Conservation (phyloP, 2,797 vertebrate species). For the Heterohyrax brucei region DNA sequence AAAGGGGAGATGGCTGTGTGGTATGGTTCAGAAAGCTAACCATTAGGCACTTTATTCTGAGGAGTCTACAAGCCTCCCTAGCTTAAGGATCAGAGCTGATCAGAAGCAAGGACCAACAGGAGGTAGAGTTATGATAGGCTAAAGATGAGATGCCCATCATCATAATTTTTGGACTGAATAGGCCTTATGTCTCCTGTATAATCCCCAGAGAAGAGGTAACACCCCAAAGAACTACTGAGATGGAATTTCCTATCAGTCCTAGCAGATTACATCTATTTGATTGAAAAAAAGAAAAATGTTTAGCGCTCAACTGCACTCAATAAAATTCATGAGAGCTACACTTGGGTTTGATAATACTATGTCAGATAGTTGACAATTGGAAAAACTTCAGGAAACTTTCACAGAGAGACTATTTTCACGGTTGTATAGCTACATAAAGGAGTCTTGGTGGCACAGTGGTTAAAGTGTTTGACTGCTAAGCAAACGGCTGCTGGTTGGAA, state of each 20-base stretch:
- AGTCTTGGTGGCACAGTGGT: not conserved
- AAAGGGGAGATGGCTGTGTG: not conserved
- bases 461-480: not conserved
- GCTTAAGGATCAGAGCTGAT: not conserved
- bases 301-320: not conserved
- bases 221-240: not conserved
- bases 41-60: not conserved
- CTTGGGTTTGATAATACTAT: conserved; percentile 21
- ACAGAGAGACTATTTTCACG: not conserved
- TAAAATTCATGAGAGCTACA: conserved; percentile 2
- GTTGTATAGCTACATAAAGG: not conserved
- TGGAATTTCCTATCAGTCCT: not conserved
- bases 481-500: not conserved
- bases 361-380: not conserved
- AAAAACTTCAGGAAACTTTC: not conserved
- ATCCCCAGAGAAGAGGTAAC: not conserved
- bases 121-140: not conserved
- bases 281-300: conserved; percentile 4
- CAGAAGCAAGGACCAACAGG: not conserved
- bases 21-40: not conserved
- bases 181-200: not conserved
- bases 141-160: not conserved
- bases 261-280: conserved; percentile 51
- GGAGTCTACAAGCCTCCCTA: not conserved
- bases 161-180: not conserved